Base-by-base conservation (phyloP, 2,888 invertebrate genomes). In the Lasioglossum zephyrum region DNA sequence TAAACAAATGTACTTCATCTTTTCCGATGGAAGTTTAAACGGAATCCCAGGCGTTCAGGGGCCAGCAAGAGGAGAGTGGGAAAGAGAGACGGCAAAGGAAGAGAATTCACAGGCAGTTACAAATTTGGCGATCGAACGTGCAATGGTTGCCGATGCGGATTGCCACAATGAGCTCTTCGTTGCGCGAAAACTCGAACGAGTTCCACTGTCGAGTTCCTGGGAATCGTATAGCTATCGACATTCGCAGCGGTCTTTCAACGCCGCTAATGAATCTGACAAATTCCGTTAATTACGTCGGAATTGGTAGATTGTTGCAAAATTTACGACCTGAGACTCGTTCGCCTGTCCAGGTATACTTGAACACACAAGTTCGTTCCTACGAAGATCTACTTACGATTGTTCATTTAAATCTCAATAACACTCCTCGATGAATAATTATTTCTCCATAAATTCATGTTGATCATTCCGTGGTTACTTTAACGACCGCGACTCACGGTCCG, bases 101-200 rank as follows among this genome's bases (percentile, higher is more conserved):
- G 86, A 85, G 86, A 86, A 86, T 86, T 81, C 49, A 75, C 70
- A 13, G 81, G 57, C 41, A 47, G 81, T 26, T 81, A 86, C 86
- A 57, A 85, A 86, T 86, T 86, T 86, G 86, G 86, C 66, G 53
- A 73, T 78, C 76, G 77, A 60, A 86, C 86, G 86, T 86, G 86
- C 72, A 72, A 60, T n/a, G 86, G 41, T 86, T 86, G 74, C 77
- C 26, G 85, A 86, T 81, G 66, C 44, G n/a, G 39, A 73, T 73
- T 76, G 73, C 22, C 73, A 73, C 73, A 73, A 73, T 73, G 49
- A 49, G 31, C 49, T 31, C 49, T 49, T 73, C 49, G 49, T 31
- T 36, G 39, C 39, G 39, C 13, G 69, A 13, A 36, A n/a, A n/a
- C 22, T 22, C 69, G 69, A 69, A 69, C 69, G 39, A 69, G 69